Base-by-base conservation (phyloP, 2,113 vertebrate genomes). In the Pterocles gutturalis region DNA sequence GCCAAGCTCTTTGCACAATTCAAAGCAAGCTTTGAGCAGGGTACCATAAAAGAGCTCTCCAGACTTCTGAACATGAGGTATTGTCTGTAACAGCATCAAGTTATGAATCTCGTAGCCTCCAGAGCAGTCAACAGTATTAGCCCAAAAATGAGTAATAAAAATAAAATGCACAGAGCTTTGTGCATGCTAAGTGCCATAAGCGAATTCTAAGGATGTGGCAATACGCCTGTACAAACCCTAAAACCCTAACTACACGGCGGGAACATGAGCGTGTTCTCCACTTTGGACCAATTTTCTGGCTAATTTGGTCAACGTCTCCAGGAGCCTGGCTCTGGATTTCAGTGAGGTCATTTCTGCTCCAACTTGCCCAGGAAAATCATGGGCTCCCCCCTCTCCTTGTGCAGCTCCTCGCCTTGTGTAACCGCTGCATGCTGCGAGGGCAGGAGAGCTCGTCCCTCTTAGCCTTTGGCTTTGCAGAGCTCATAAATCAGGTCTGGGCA, bases 401-500 rank as follows among this genome's bases (percentile, higher is more conserved):
- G 5, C 36, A 38, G 66, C 72, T 89, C 71, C 53, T 51, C 6
- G 3, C 5, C 46, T 86, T 61, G 86, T 38, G 48, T n/a, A 92
- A 92, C 18, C 4, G 2, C 29, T 10, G 28, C 38, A 28, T 4
- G 2, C 29, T 10, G 28, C 38, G 28, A 34, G 34, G 79, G 45
- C 1, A 0, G 53, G 38, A 51, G 33, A 28, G 12, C n/a, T 19
- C 5, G 0, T 53, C 43, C 60, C n/a, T 41, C 70, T 8, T 10
- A 57, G 48, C 66, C 83, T 17, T 29, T 21, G 62, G 71, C 85
- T 94, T 70, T 67, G 7, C 38, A 8, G 33, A 66, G 86, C 91
- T 87, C 76, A 11, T 15, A 41, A 75, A 64, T 94, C 95, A 97
- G 71, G 90, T 73, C 83, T 15, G 76, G 95, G 88, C 96, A 94